phyloP scores from a whole-genome alignment of 92 coral and sea anemone species.

The Paragorgia papillata region DNA sequence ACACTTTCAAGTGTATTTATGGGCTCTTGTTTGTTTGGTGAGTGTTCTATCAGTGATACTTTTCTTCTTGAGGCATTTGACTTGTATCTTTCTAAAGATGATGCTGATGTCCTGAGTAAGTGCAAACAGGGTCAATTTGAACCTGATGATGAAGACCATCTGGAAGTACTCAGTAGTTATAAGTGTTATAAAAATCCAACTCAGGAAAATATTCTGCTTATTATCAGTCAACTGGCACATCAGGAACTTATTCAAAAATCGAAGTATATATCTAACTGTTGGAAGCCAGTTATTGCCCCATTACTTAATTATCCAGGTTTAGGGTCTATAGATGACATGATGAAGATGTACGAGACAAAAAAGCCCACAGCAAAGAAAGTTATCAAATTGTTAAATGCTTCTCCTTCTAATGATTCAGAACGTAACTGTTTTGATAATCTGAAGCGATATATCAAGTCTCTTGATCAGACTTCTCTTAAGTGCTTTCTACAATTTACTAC shows the following conservation, averaged over 20 bases:
- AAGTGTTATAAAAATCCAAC: no score
- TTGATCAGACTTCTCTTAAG: constrained; percentile 14
- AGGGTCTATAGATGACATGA: constrained; percentile 13
- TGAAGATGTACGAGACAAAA: constrained; percentile 21
- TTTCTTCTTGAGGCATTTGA: constrained; percentile 1
- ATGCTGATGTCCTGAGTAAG: no score
- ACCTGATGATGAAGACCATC: constrained; percentile 2
- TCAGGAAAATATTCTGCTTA: not conserved
- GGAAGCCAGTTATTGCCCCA: constrained; percentile 30
- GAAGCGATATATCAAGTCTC: constrained; percentile 32
- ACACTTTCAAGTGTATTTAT: constrained; percentile 6
- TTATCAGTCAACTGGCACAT: constrained; percentile 25
- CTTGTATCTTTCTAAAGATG: no score
- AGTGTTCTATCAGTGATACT: not conserved
- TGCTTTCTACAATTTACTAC: constrained; percentile 31
- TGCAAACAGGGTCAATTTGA: not conserved
- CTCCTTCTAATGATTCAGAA: constrained; percentile 26
- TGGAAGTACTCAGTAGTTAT: not conserved
- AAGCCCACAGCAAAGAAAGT: constrained; percentile 30
- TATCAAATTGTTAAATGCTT: constrained; percentile 23
- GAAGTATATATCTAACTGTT: constrained; percentile 26
- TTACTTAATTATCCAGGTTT: constrained; percentile 13
- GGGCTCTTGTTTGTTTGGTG: constrained; percentile 10
- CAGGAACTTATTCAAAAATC: constrained; percentile 36
- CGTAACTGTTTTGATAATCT: constrained; percentile 33